Evolutionary conservation across 1,140 invertebrate genomes (phyloP), one percentile per base, ranked within the genome.

Genomic region (Sarcophaga peregrina): DNA sequence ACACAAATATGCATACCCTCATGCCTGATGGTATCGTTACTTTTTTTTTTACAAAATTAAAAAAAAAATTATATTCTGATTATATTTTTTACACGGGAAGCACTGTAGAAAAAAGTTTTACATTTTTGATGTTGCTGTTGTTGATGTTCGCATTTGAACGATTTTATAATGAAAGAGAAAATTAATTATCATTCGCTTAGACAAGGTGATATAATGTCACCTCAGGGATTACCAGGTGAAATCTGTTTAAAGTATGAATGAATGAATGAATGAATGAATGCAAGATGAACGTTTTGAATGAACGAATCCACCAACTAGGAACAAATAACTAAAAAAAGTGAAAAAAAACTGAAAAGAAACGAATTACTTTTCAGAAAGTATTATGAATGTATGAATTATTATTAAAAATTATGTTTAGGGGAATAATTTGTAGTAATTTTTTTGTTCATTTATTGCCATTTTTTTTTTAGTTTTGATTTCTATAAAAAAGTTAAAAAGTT

Each of bases 201-300:
- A 68, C 62, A 68, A 68, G 62, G 62, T 68, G 62, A 68, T 68
- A 68, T 68, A 68, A 68, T 68, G 62, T 68, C 62, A 68, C 62
- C 20, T 68, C 62, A 68, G 62, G 17, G 62, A 68, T 68, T 68
- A 68, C 62, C 17, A 68, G 62, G 62, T 68, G 62, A 68, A 68
- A 68, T 68, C 62, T 20, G 62, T 68, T 20, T 20, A 25, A 25
- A 68, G 17, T 68, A 68, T 68, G 62, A 68, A 68, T 68, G 62
- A 13, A 52, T 52, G 13, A 52, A 52, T 52, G 8, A 52, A 52
- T 52, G 9, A 52, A 52, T 52, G 13, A 52, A 52, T 37, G 25
- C 25, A 37, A 4, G 4, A 2, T 37, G 25, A 37, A 37, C 25
- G 4, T 37, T 37, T 37, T 37, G 25, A 37, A 37, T 37, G 25